A percentile compares a stretch with the other conserved stretches of the same genome.
phyloP scores from a whole-genome alignment of 2,113 vertebrate species.

The Mus spicilegus region DNA sequence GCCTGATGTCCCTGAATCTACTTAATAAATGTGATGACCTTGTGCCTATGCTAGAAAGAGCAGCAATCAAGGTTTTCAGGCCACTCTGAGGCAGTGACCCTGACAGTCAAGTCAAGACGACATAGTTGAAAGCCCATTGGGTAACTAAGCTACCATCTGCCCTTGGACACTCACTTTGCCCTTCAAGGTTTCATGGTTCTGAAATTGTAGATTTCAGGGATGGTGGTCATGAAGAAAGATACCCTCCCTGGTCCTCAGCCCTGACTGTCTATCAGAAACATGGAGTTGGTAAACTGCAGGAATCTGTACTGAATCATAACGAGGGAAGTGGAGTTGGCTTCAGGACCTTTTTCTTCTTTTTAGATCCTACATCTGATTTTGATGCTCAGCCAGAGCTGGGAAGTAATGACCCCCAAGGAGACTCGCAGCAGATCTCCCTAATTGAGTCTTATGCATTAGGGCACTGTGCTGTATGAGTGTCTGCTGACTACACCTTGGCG shows the following conservation, averaged over 20 bases:
- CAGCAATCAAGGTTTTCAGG: neutral
- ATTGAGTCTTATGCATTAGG: neutral
- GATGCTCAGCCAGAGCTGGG: neutral
- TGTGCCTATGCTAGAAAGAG: neutral
- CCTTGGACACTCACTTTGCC: neutral
- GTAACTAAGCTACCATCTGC: neutral
- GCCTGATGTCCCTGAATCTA: neutral
- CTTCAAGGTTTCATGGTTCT: neutral
- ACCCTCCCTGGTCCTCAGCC: neutral
- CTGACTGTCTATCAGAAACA: neutral
- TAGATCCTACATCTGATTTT: neutral
- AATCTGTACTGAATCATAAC: neutral
- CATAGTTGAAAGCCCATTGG: neutral
- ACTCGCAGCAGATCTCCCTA: neutral
- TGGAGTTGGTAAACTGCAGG: neutral
- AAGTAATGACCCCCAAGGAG: neutral
- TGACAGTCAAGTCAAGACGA: neutral
- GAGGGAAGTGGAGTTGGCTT: neutral
- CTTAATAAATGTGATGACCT: neutral
- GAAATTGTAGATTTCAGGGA: neutral
- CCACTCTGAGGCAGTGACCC: neutral
- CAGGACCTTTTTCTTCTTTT: neutral
- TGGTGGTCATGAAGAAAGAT: neutral
- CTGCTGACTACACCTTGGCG: neutral
- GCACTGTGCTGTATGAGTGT: rapidly evolving